A percentile compares a stretch with the other conserved stretches of the same genome.
Evolutionary conservation across 2,797 vertebrate species (phyloP).

Genomic region (Luscinia luscinia): DNA sequence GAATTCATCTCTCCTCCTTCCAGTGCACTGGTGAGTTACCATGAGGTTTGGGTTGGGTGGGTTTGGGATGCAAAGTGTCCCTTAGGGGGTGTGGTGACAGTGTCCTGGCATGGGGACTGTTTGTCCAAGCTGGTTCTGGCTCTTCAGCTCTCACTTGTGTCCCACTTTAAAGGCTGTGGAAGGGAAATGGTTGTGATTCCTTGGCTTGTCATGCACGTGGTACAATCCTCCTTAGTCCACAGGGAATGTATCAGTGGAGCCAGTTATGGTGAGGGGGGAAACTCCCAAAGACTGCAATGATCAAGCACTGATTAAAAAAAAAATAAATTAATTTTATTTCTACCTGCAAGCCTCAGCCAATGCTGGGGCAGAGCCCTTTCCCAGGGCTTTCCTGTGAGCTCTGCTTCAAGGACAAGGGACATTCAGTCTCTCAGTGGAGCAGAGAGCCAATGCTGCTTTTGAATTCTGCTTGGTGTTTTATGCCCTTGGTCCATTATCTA

Average conservation of each 20-base stretch:
- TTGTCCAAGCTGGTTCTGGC: not conserved
- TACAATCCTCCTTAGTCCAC: not conserved
- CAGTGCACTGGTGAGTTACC: constrained; percentile 12
- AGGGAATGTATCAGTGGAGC: not conserved
- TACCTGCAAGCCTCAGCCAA: not conserved
- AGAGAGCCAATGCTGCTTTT: not conserved
- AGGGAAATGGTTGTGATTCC: not conserved
- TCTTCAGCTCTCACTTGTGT: not conserved
- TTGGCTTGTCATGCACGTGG: not conserved
- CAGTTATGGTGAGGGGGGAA: not conserved
- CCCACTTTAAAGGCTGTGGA: not conserved
- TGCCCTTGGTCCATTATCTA: constrained; percentile 37
- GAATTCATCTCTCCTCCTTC: not conserved
- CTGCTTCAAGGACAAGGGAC: constrained; percentile 35
- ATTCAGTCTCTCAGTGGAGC: not conserved
- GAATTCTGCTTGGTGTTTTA: constrained; percentile 44
- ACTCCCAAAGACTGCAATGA: not conserved
- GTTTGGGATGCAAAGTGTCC: not conserved
- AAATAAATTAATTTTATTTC: not conserved
- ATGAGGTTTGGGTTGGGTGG: not conserved
- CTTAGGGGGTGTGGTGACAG: not conserved
- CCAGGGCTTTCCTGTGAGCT: not conserved
- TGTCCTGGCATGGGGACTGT: not conserved
- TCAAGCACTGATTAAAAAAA: not conserved
- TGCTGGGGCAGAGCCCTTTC: not conserved